Conservation (phyloP, 2,888 invertebrate genomes). For the Parascotia fuliginaria region DNA sequence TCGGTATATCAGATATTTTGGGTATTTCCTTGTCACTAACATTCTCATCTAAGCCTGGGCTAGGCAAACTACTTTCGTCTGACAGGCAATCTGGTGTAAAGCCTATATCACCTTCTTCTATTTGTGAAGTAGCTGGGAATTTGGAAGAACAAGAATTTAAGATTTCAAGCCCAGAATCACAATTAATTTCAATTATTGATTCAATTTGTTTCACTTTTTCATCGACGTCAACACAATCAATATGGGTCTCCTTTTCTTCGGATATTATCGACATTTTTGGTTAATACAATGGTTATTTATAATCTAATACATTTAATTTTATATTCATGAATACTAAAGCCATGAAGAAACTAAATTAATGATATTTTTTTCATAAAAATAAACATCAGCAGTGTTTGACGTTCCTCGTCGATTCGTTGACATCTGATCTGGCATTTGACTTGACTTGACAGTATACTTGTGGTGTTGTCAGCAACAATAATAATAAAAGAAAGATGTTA, state of each 20-base stretch:
- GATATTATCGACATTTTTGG: conserved; percentile 62
- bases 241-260: conserved; percentile 53
- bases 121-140: conserved; percentile 49
- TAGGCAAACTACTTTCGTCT: conserved; percentile 45
- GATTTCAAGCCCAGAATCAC: conserved; percentile 67
- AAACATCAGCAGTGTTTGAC: conserved; percentile 60
- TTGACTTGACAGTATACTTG: neutral
- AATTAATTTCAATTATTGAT: conserved; percentile 48
- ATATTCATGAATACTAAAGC: conserved; percentile 39
- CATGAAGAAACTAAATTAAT: conserved; percentile 54
- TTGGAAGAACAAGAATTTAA: conserved; percentile 52
- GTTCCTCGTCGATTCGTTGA: conserved; percentile 24
- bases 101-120: conserved; percentile 9
- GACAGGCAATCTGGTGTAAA: conserved; percentile 26
- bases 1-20: conserved; percentile 38
- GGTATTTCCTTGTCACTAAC: conserved; percentile 39
- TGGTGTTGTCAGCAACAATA: too few relatives aligned
- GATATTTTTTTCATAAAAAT: conserved; percentile 60
- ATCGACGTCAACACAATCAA: conserved; percentile 66
- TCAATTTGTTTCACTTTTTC: conserved; percentile 59
- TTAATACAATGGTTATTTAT: conserved; percentile 38
- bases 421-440: neutral
- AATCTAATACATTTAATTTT: conserved; percentile 43
- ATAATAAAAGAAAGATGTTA: too few relatives aligned
- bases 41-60: conserved; percentile 48